Evolutionary conservation across 2,888 invertebrate genomes (phyloP).

Genomic region (Rotaria socialis): DNA sequence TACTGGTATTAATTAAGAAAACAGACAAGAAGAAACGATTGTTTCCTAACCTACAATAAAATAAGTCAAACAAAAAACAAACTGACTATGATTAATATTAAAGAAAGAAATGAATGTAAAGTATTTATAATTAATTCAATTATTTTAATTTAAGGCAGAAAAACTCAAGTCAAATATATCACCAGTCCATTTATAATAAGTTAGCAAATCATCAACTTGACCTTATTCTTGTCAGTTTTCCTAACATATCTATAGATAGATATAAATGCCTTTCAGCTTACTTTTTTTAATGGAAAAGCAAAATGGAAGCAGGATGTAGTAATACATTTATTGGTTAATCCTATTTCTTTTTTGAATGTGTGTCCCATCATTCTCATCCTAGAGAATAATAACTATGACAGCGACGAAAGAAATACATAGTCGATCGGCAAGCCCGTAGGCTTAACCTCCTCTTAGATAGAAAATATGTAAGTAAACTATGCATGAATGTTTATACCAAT

Average conservation of each 20-base stretch:
- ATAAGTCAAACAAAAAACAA: neutral
- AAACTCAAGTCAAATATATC: neutral
- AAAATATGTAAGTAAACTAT: neutral
- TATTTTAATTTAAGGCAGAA: neutral
- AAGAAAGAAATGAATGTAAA: neutral
- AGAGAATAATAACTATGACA: neutral
- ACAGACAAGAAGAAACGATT: neutral
- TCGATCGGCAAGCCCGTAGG: neutral
- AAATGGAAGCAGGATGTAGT: neutral
- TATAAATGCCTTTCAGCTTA: neutral
- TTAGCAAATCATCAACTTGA: slow-evolving; percentile 4
- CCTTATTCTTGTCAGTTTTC: neutral
- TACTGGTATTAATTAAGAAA: neutral
- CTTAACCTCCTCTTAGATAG: neutral
- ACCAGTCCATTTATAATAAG: neutral
- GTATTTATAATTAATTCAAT: neutral
- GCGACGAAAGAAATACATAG: neutral
- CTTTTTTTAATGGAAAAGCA: neutral
- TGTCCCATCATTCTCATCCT: neutral
- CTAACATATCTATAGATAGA: neutral
- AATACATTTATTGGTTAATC: slow-evolving; percentile 4
- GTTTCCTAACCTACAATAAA: neutral
- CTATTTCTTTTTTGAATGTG: neutral
- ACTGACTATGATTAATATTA: neutral
- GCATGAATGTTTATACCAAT: neutral